A percentile compares a stretch with the other conserved stretches of the same genome.
These are phyloP conservation scores for Stenichneumon culpator DNA, from an alignment of 2,888 invertebrate species.

Conservation along the genomic window DNA sequence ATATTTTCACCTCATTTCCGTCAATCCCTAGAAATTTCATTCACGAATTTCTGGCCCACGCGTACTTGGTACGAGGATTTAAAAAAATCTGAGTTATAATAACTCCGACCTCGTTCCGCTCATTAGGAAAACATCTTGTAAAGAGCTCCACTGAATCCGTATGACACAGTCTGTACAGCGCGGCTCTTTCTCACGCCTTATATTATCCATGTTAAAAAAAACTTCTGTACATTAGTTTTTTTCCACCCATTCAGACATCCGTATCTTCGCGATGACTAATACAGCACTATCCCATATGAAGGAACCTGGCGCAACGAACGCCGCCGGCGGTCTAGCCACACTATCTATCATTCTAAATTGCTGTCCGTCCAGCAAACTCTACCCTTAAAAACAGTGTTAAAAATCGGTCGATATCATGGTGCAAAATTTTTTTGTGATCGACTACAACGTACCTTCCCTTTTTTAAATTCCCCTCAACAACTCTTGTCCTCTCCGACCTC, in stretches of 20 bases:
- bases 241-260: background rate
- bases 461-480: conserved; percentile 12
- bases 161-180: conserved; percentile 19
- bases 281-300: background rate
- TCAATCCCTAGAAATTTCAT: background rate
- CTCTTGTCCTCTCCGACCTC: conserved; percentile 9
- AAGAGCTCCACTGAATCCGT: conserved; percentile 43
- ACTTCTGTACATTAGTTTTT: conserved; percentile 10
- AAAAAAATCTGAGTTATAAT: conserved; percentile 34
- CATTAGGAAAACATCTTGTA: conserved; percentile 57
- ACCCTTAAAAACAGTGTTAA: background rate
- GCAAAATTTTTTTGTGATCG: background rate
- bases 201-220: background rate
- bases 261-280: background rate
- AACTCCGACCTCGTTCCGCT: conserved; percentile 36
- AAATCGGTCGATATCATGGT: background rate
- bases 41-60: background rate
- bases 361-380: background rate
- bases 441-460: background rate
- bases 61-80: background rate
- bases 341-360: background rate
- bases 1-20: background rate
- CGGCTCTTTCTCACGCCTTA: conserved; percentile 23
- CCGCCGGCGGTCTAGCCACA: background rate
- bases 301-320: no score